These are phyloP conservation scores for Macrosiphum euphorbiae DNA, from an alignment of 2,888 invertebrate species.

Conservation along the genomic window DNA sequence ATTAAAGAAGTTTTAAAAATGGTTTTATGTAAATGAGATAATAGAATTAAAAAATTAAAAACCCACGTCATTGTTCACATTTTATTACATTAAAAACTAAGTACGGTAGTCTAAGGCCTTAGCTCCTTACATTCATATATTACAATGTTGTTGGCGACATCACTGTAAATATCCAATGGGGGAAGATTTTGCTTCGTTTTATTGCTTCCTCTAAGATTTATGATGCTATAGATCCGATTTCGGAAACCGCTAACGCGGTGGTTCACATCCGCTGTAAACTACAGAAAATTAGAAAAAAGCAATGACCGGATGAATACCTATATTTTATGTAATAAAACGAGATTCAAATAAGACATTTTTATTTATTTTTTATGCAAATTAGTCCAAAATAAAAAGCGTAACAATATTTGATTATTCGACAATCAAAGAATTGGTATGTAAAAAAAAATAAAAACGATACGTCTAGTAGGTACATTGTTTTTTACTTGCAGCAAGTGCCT, in stretches of 20 bases:
- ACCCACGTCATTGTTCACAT: constrained; percentile 20
- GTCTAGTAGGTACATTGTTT: not conserved
- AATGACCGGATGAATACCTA: constrained; percentile 15
- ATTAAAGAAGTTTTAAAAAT: constrained; percentile 33
- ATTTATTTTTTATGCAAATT: constrained; percentile 24
- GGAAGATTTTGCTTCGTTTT: constrained; percentile 47
- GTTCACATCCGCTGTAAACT: constrained; percentile 2
- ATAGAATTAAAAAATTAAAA: constrained; percentile 32
- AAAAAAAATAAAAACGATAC: not conserved
- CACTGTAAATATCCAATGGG: constrained; percentile 25
- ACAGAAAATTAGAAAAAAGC: constrained; percentile 44
- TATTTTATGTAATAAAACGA: constrained; percentile 28
- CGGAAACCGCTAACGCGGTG: constrained; percentile 51
- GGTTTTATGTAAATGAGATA: constrained; percentile 41
- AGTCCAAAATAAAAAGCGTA: not conserved
- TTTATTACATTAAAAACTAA: constrained; percentile 17
- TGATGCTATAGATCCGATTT: constrained; percentile 46
- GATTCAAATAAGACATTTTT: not conserved
- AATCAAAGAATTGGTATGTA: not conserved
- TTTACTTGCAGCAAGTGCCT: not conserved
- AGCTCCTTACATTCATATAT: constrained; percentile 46
- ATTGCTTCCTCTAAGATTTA: constrained; percentile 54
- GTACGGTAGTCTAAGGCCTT: constrained; percentile 11
- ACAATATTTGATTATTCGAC: not conserved
- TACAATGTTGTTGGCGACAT: constrained; percentile 44